Conservation (phyloP, 2,113 vertebrate genomes). For the Mobula birostris region DNA sequence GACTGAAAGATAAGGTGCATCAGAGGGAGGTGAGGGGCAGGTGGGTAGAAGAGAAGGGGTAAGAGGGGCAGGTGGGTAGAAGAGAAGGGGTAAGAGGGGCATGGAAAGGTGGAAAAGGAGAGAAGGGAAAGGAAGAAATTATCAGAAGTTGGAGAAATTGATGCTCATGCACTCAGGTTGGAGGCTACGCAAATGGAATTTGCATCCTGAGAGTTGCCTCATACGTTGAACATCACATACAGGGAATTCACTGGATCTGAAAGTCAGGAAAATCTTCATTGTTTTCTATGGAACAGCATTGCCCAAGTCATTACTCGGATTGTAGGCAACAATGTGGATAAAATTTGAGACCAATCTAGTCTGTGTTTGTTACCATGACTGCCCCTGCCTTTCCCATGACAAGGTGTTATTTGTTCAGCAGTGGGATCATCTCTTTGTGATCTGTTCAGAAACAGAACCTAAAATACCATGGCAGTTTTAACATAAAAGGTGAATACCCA, state of each 20-base stretch:
- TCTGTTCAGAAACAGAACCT: not conserved
- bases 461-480: not conserved
- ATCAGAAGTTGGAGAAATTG: too few relatives aligned
- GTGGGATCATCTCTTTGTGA: not conserved
- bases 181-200: too few relatives aligned
- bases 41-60: too few relatives aligned
- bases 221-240: not conserved
- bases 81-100: too few relatives aligned
- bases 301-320: not conserved
- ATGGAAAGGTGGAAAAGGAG: too few relatives aligned
- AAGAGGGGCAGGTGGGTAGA: too few relatives aligned
- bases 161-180: too few relatives aligned
- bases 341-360: not conserved
- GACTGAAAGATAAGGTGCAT: too few relatives aligned
- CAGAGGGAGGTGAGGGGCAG: too few relatives aligned
- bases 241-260: not conserved
- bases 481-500: not conserved
- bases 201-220: too few relatives aligned
- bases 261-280: not conserved
- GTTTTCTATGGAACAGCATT: not conserved
- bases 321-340: not conserved
- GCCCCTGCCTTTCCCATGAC: not conserved
- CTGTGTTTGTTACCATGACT: conserved; percentile 3
- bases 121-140: too few relatives aligned
- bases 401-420: not conserved